Base-by-base conservation (phyloP, 2,797 vertebrate genomes). In the Phalloptychus januarius region DNA sequence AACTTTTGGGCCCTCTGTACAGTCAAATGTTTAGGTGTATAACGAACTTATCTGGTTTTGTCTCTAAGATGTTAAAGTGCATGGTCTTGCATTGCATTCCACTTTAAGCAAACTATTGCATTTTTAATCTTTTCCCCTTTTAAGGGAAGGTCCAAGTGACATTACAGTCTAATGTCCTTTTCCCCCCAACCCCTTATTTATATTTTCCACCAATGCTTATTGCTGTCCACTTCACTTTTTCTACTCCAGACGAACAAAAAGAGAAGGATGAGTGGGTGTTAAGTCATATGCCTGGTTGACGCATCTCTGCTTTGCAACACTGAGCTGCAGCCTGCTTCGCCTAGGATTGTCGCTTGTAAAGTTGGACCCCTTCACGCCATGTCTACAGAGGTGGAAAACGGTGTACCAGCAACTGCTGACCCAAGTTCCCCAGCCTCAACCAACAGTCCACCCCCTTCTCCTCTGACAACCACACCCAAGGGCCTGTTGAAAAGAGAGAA, bases 401-500 rank as follows among this genome's bases (percentile, higher is more conserved):
- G 86, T 10, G 67, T 86, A 23, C 72, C 94, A 7, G 94, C 86
- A 58, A 89, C 94, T 36, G 92, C 95, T 23, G 96, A 96, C 12
- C 75, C 89, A 25, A 44, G 70, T 70, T 67, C 91, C n/a, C 54
- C 82, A 0, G 33, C 70, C 72, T 44, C 88, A 0, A 70, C 83
- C 61, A 23, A 3, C 76, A 90, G 78, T 28, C 86, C 90, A 38
- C 91, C 93, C 42, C 80, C 87, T 72, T 90, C 94, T 16, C 92
- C 95, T 0, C 18, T 83, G 18, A 77, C 92, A 5, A 90, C 94
- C 38, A 28, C 87, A 7, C 93, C 96, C 73, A 95, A 95, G 88
- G 94, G 95, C 1, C 88, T 95, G 0, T 96, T 96, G 33, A 98
- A 96, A 91, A 98, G 96, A 42, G 98, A 99, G 76, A 98, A 97